phyloP scores from a whole-genome alignment of 2,888 invertebrate genomes.

The Oeneis ivallda region DNA sequence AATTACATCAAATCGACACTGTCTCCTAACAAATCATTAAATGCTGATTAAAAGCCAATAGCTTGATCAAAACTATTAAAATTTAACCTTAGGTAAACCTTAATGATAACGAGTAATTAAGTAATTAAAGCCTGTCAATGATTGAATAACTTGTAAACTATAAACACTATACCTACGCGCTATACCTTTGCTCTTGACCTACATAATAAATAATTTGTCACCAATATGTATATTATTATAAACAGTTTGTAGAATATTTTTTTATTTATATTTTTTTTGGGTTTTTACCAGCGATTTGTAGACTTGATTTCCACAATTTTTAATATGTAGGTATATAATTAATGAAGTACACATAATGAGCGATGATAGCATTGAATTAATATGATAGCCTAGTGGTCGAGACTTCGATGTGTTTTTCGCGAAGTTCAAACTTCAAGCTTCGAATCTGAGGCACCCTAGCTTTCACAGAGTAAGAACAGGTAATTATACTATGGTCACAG shows the following conservation, averaged over 20 bases:
- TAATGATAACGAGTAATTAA: not conserved
- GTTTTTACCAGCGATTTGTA: not conserved
- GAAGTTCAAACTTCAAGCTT: no score
- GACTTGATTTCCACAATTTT: not conserved
- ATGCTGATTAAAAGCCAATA: not conserved
- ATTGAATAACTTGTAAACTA: not conserved
- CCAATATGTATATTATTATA: not conserved
- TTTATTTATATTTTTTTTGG: no score
- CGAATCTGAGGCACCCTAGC: no score
- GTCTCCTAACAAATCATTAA: not conserved
- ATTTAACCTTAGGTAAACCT: not conserved
- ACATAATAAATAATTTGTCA: slow-evolving; percentile 8
- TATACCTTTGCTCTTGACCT: slow-evolving; percentile 9
- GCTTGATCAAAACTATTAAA: not conserved
- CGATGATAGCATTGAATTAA: no score
- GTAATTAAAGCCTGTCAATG: not conserved
- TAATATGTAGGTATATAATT: no score
- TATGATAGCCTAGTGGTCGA: no score
- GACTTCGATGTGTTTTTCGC: no score
- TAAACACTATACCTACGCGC: no score
- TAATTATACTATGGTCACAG: no score
- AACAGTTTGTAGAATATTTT: no score
- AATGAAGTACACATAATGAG: no score
- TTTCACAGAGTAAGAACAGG: no score
- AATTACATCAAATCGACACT: not conserved